phyloP scores from a whole-genome alignment of 1,140 invertebrate species.

The Cyclargus thomasi region DNA sequence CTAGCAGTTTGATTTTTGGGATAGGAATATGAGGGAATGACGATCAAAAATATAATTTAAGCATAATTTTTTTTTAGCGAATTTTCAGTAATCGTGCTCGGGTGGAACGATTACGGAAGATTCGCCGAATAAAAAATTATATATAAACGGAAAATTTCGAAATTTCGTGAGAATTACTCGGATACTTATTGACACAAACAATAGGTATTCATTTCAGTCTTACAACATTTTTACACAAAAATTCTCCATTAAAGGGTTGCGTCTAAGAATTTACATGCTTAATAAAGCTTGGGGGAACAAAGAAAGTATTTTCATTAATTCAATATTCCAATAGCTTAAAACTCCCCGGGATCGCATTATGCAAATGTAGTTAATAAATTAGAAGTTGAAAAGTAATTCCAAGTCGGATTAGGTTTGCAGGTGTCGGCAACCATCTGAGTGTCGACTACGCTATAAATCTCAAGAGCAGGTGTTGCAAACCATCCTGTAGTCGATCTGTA shows the following conservation, averaged over 20 bases:
- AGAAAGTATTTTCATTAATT: conserved; percentile 16
- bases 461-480: not conserved
- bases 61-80: no score
- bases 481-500: not conserved
- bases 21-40: no score
- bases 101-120: no score
- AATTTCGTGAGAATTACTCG: no score
- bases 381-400: conserved; percentile 2
- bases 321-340: conserved; percentile 15
- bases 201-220: not conserved
- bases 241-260: not conserved
- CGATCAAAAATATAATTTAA: no score
- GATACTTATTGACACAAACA: not conserved
- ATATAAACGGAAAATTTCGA: no score
- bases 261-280: not conserved
- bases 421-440: no score
- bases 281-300: not conserved
- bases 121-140: no score
- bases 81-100: no score
- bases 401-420: not conserved
- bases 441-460: not conserved
- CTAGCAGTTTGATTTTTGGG: no score
- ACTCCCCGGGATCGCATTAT: conserved; percentile 15
- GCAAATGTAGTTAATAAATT: conserved; percentile 16
- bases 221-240: not conserved